These are phyloP conservation scores for Nycticebus coucang DNA, from an alignment of 2,113 vertebrate species.

Conservation along the genomic window DNA sequence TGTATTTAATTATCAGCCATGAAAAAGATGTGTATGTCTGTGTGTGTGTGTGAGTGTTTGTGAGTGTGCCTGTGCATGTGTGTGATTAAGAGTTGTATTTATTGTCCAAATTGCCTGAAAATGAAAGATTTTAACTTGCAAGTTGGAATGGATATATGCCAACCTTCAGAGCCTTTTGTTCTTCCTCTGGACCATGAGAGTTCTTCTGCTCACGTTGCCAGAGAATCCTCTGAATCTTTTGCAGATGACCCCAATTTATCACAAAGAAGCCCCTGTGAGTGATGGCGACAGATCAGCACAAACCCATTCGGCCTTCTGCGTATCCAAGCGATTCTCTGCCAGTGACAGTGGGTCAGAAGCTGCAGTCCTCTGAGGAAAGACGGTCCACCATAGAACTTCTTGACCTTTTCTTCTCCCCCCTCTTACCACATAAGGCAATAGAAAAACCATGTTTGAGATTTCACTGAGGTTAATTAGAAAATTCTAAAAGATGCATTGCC, in stretches of 20 bases:
- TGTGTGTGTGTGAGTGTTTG: too few relatives aligned
- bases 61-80: neutral
- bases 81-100: neutral
- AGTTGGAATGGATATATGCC: neutral
- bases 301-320: neutral
- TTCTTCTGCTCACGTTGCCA: neutral
- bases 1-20: neutral
- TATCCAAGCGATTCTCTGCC: neutral
- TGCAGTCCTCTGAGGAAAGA: neutral
- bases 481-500: neutral
- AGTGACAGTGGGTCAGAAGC: neutral
- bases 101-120: neutral
- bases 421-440: neutral
- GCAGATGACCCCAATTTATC: neutral
- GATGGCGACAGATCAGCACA: neutral
- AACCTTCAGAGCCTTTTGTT: neutral
- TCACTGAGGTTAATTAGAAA: conserved; percentile 51
- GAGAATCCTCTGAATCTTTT: neutral
- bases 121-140: neutral
- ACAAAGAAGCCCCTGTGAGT: neutral
- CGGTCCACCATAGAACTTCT: neutral
- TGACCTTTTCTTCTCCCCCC: neutral
- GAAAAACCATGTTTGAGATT: conserved; percentile 22
- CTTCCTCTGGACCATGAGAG: neutral
- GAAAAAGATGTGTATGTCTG: neutral